Evolutionary conservation across 2,113 vertebrate species (phyloP).

Genomic region (Scopus umbretta): DNA sequence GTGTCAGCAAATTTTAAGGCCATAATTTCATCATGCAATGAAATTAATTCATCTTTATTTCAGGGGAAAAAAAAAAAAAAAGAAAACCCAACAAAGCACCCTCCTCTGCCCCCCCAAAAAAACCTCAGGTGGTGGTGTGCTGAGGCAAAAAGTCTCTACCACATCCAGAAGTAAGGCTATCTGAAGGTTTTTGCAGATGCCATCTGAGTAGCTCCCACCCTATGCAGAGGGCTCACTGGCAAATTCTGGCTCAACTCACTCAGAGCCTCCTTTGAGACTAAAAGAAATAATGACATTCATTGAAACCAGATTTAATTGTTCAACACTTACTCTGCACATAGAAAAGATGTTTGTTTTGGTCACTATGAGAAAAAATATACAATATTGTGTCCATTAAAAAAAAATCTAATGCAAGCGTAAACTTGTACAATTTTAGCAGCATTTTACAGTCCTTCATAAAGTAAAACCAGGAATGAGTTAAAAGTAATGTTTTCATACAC

Average conservation of each 20-base stretch:
- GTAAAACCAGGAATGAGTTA: constrained; percentile 18
- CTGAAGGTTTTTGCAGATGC: not conserved
- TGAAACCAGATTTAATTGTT: not conserved
- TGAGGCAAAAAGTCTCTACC: not conserved
- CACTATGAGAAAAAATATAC: not conserved
- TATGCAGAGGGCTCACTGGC: not conserved
- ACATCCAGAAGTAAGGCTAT: constrained; percentile 36
- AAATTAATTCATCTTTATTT: constrained; percentile 14
- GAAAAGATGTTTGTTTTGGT: constrained; percentile 9
- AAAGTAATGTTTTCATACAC: constrained; percentile 39
- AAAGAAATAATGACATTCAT: not conserved
- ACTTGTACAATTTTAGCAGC: constrained; percentile 67
- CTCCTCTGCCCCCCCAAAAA: rapidly evolving
- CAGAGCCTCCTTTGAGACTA: not conserved
- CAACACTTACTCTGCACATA: not conserved
- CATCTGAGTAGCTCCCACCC: not conserved
- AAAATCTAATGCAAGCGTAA: not conserved
- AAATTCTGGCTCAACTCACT: not conserved
- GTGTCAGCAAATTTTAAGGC: constrained; percentile 30
- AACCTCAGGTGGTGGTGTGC: not conserved
- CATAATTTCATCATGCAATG: not conserved
- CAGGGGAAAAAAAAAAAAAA: not conserved
- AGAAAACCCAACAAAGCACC: not conserved
- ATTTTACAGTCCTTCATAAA: constrained; percentile 67
- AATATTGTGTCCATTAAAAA: not conserved